Conservation (phyloP, 1,140 invertebrate genomes). For the Lepidurus apus region DNA sequence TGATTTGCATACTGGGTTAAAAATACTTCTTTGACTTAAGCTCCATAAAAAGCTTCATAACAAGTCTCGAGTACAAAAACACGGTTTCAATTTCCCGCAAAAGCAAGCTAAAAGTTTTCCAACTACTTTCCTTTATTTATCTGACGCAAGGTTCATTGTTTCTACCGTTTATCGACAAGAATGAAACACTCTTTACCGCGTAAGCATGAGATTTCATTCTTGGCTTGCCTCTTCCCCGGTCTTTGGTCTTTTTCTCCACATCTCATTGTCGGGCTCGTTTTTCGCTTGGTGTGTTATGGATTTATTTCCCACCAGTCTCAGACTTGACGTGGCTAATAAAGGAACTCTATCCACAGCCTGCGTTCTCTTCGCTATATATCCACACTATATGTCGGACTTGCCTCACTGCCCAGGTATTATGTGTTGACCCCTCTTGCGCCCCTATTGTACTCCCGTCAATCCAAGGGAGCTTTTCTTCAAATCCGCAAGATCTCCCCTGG, state of each 20-base stretch:
- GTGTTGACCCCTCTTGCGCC: slow-evolving; percentile 13
- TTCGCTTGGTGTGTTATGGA: slow-evolving; percentile 17
- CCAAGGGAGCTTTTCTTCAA: slow-evolving; percentile 18
- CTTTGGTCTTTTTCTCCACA: not conserved
- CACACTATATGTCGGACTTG: not conserved
- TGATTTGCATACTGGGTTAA: not conserved
- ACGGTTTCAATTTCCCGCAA: too few species aligned
- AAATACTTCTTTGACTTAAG: too few species aligned
- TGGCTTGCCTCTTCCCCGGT: not conserved
- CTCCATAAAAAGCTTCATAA: too few species aligned
- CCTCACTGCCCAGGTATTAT: slow-evolving; percentile 12
- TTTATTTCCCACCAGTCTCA: not conserved
- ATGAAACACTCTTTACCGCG: too few species aligned
- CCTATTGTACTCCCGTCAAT: slow-evolving; percentile 18
- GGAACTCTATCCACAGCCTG: slow-evolving; percentile 1
- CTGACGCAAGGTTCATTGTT: too few species aligned
- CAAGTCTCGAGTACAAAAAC: too few species aligned
- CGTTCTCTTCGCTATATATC: slow-evolving; percentile 14
- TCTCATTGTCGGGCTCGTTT: slow-evolving; percentile 1
- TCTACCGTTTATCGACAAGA: too few species aligned
- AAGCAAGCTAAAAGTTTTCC: too few species aligned
- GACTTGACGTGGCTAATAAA: slow-evolving; percentile 6
- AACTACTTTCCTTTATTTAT: too few species aligned
- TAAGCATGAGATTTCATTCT: not conserved
- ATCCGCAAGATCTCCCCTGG: slow-evolving; percentile 8